Evolutionary conservation across 2,797 vertebrate species (phyloP).

Genomic region (Selene dorsalis): DNA sequence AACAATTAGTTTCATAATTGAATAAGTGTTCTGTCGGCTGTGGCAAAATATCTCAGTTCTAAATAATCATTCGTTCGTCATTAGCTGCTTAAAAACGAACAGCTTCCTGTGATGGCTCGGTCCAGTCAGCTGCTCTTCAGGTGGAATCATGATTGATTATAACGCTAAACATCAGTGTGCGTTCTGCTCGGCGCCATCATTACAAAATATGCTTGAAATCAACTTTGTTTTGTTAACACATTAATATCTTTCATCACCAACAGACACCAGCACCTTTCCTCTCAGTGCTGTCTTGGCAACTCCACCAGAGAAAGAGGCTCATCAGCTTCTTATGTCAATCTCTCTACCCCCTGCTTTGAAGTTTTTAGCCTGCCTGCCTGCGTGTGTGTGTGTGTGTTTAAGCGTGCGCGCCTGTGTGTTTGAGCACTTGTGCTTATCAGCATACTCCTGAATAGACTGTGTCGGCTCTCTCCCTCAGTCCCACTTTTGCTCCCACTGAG

Average conservation of each 20-base stretch:
- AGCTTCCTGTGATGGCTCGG: conserved; percentile 28
- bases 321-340: conserved; percentile 79
- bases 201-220: conserved; percentile 70
- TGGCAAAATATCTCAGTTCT: neutral
- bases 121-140: conserved; percentile 26
- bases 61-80: conserved; percentile 16
- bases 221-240: conserved; percentile 66
- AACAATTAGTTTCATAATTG: neutral
- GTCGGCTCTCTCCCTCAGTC: conserved; percentile 47
- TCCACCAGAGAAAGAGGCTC: conserved; percentile 64
- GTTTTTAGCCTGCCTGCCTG: conserved; percentile 35
- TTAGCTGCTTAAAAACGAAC: conserved; percentile 23
- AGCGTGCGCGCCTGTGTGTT: conserved; percentile 25
- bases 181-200: conserved; percentile 59
- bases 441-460: conserved; percentile 61
- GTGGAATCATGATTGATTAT: conserved; percentile 68
- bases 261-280: conserved; percentile 71
- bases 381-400: conserved; percentile 26
- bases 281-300: conserved; percentile 77
- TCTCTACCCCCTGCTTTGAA: conserved; percentile 64
- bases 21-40: neutral
- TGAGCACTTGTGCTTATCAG: conserved; percentile 61
- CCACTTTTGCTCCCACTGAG: conserved; percentile 63
- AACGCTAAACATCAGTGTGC: conserved; percentile 50
- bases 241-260: conserved; percentile 72